These are phyloP conservation scores for Gnathochromis pfefferi DNA, from an alignment of 2,113 vertebrate species.

Conservation along the genomic window DNA sequence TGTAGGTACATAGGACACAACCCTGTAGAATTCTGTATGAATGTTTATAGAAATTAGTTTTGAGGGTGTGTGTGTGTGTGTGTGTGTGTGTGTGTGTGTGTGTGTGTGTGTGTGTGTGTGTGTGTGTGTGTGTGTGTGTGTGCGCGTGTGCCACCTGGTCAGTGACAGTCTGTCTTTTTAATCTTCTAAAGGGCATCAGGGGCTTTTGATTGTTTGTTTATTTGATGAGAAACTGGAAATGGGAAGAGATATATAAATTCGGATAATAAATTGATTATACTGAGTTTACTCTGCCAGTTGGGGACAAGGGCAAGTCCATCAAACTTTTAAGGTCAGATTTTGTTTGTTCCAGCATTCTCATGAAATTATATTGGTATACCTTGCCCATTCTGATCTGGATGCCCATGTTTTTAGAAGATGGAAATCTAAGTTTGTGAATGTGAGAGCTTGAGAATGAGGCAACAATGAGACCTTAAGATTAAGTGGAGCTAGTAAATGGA, in stretches of 20 bases:
- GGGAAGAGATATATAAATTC: not conserved
- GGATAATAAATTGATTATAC: not conserved
- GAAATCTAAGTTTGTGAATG: not conserved
- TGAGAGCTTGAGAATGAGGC: not conserved
- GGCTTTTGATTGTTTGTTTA: not conserved
- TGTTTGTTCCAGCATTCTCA: not conserved
- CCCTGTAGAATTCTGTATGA: not conserved
- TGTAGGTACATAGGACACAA: not conserved
- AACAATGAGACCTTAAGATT: not conserved
- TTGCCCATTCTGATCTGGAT: not conserved
- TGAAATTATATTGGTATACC: not conserved
- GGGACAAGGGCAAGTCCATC: not conserved
- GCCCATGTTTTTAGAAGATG: not conserved
- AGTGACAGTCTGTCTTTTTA: not conserved
- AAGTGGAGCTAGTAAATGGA: not conserved
- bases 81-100: not conserved
- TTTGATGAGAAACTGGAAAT: not conserved
- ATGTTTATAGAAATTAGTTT: not conserved
- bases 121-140: not conserved
- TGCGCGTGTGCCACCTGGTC: not conserved
- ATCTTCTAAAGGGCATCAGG: not conserved
- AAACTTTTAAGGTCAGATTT: not conserved
- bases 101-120: not conserved
- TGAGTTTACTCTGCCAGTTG: not conserved
- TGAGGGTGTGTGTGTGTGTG: not conserved